Evolutionary conservation across 2,113 vertebrate species (phyloP).

Genomic region (Urocitellus parryii): DNA sequence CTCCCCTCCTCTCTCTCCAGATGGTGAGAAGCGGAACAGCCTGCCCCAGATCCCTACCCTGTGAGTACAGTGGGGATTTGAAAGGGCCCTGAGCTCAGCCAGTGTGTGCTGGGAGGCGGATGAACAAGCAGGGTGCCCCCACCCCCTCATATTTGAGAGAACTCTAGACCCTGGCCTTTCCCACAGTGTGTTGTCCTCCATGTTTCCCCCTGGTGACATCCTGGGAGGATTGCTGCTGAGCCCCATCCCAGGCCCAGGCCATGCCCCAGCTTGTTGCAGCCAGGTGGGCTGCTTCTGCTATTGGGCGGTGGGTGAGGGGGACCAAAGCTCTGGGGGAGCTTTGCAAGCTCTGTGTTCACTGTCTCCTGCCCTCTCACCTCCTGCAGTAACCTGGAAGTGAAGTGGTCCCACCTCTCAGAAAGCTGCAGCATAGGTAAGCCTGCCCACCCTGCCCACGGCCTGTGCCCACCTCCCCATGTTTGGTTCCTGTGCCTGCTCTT

Average conservation of each 20-base stretch:
- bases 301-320: neutral
- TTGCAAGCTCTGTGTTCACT: neutral
- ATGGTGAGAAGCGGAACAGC: slow-evolving; percentile 87
- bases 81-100: neutral
- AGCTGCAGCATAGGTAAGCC: slow-evolving; percentile 86
- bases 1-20: slow-evolving; percentile 70
- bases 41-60: slow-evolving; percentile 86
- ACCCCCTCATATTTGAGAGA: neutral
- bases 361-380: neutral
- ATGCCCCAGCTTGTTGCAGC: neutral
- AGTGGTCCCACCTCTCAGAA: slow-evolving; percentile 73
- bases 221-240: no score
- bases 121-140: neutral
- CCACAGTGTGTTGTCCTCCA: neutral
- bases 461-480: neutral
- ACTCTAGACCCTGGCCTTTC: neutral
- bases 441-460: fast-evolving
- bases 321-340: neutral
- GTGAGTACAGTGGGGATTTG: slow-evolving; percentile 70
- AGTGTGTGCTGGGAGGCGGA: neutral
- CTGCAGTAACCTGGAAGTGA: slow-evolving; percentile 81
- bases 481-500: neutral
- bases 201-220: neutral
- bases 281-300: neutral
- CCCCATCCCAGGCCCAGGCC: no score